phyloP scores from a whole-genome alignment of 2,888 invertebrate genomes.

The Asteroscopus sphinx region DNA sequence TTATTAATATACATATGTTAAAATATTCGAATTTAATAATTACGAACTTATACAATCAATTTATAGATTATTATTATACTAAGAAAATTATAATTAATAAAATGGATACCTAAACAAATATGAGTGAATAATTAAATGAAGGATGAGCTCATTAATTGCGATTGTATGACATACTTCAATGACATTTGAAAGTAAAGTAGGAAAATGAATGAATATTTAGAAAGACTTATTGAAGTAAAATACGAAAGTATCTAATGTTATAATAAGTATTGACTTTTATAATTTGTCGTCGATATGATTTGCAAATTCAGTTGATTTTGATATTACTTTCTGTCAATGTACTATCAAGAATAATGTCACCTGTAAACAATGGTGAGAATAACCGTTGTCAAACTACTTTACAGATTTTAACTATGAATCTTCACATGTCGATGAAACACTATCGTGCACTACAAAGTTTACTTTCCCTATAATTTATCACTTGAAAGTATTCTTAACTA shows the following conservation, averaged over 20 bases:
- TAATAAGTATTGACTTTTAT: slow-evolving; percentile 84
- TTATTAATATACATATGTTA: slow-evolving; percentile 90
- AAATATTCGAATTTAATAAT: slow-evolving; percentile 90
- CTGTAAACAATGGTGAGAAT: slow-evolving; percentile 50
- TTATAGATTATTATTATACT: slow-evolving; percentile 90
- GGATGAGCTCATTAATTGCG: slow-evolving; percentile 87
- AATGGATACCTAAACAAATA: slow-evolving; percentile 89
- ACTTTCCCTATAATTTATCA: slow-evolving; percentile 13
- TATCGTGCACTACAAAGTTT: slow-evolving; percentile 38
- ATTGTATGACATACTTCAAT: slow-evolving; percentile 89
- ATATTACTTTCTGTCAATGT: slow-evolving; percentile 53
- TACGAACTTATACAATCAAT: slow-evolving; percentile 90
- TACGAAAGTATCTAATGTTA: slow-evolving; percentile 88
- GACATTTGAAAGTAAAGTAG: slow-evolving; percentile 88
- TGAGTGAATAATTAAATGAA: slow-evolving; percentile 86
- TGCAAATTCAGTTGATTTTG: slow-evolving; percentile 55
- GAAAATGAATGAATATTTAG: slow-evolving; percentile 89
- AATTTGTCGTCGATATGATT: slow-evolving; percentile 71
- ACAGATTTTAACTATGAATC: slow-evolving; percentile 27
- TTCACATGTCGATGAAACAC: slow-evolving; percentile 36
- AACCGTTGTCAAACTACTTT: slow-evolving; percentile 61
- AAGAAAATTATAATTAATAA: slow-evolving; percentile 90
- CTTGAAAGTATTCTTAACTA: slow-evolving; percentile 13
- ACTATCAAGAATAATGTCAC: slow-evolving; percentile 53
- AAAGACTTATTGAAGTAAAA: slow-evolving; percentile 90